phyloP scores from a whole-genome alignment of 2,797 vertebrate genomes.

The Pangasius macronema region DNA sequence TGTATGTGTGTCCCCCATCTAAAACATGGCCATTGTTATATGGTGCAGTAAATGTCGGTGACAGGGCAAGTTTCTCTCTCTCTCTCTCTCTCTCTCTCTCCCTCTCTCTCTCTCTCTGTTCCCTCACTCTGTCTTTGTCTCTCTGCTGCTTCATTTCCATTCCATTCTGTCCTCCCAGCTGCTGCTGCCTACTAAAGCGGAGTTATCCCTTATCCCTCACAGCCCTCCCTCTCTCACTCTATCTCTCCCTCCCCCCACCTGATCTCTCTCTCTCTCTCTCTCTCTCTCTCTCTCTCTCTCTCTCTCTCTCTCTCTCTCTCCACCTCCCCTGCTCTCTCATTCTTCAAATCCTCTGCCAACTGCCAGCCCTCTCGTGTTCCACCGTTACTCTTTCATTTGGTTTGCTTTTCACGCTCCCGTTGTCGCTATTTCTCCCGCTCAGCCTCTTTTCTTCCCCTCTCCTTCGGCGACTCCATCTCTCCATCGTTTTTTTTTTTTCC shows the following conservation, averaged over 20 bases:
- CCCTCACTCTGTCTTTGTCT: slow-evolving; percentile 35
- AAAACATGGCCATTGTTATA: slow-evolving; percentile 93
- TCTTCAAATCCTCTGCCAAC: slow-evolving; percentile 83
- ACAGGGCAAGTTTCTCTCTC: slow-evolving; percentile 77
- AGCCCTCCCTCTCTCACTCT: slow-evolving; percentile 65
- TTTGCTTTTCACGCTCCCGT: slow-evolving; percentile 29
- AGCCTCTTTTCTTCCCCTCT: slow-evolving; percentile 56
- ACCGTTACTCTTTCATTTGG: slow-evolving; percentile 61
- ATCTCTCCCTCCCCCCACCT: slow-evolving; percentile 61
- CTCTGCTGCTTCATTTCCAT: slow-evolving; percentile 44
- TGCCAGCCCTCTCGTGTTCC: slow-evolving; percentile 77
- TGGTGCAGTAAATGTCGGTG: slow-evolving; percentile 90
- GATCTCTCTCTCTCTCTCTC: slow-evolving; percentile 48
- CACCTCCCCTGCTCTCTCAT: slow-evolving; percentile 64
- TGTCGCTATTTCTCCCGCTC: slow-evolving; percentile 57
- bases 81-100: slow-evolving; percentile 22
- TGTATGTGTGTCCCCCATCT: slow-evolving; percentile 56
- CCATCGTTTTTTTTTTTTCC: slow-evolving; percentile 43
- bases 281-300: slow-evolving; percentile 65
- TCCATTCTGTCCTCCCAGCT: slow-evolving; percentile 72
- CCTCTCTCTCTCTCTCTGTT: slow-evolving; percentile 20
- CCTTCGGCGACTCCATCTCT: slow-evolving; percentile 57
- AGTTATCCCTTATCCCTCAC: slow-evolving; percentile 75
- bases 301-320: slow-evolving; percentile 52
- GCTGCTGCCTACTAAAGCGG: slow-evolving; percentile 71